Percentiles rank a stretch among this genome's conserved stretches.
phyloP scores from a whole-genome alignment of 2,888 invertebrate genomes.

The Melanophora roralis region DNA sequence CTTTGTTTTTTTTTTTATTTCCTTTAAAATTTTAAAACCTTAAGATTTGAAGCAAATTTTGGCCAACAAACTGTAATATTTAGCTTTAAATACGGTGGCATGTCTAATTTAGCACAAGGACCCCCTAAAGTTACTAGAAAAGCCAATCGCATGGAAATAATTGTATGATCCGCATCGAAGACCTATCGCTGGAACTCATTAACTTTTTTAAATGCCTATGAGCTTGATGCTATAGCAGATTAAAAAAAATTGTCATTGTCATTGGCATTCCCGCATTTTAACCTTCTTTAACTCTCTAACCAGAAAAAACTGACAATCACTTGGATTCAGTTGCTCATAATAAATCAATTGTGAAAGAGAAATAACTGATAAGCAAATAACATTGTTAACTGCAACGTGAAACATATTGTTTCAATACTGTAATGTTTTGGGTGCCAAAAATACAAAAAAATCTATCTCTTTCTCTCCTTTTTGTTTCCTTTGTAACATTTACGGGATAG shows the following conservation, averaged over 20 bases:
- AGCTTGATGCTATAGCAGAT: constrained; percentile 50
- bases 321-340: constrained; percentile 49
- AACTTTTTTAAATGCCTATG: constrained; percentile 60
- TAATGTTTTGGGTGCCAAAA: constrained; percentile 39
- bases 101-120: constrained; percentile 82
- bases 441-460: neutral
- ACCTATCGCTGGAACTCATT: constrained; percentile 61
- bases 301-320: constrained; percentile 55
- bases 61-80: constrained; percentile 88
- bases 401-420: constrained; percentile 55
- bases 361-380: neutral
- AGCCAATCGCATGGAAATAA: constrained; percentile 84
- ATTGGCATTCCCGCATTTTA: neutral
- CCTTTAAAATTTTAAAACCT: constrained; percentile 15
- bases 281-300: constrained; percentile 1
- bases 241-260: neutral
- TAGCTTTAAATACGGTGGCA: constrained; percentile 83
- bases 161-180: constrained; percentile 78
- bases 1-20: neutral
- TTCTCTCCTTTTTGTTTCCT: too few species aligned
- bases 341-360: constrained; percentile 18
- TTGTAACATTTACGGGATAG: too few species aligned
- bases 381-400: constrained; percentile 16
- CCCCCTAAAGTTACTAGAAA: constrained; percentile 83
- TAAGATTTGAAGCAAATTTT: constrained; percentile 89